phyloP scores from a whole-genome alignment of 2,113 vertebrate species.

The Neodontobutis hainanensis region DNA sequence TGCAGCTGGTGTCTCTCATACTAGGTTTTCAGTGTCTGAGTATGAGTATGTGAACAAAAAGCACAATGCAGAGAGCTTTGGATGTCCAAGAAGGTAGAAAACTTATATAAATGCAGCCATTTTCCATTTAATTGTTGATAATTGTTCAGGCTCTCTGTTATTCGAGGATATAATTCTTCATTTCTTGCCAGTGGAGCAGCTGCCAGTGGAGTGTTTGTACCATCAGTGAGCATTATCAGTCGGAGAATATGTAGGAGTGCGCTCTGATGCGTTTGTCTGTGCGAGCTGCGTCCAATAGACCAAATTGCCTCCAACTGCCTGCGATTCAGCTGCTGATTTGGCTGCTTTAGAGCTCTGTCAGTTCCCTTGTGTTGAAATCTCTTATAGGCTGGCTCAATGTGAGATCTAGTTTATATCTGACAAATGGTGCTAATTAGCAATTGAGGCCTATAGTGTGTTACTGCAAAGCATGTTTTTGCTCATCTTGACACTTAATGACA shows the following conservation, averaged over 20 bases:
- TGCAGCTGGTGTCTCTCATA: no score
- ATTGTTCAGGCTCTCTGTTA: background rate
- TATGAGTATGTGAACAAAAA: no score
- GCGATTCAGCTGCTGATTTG: conserved; percentile 37
- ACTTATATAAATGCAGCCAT: no score
- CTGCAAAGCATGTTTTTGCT: background rate
- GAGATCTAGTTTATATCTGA: conserved; percentile 27
- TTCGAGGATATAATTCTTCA: background rate
- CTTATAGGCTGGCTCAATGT: conserved; percentile 27
- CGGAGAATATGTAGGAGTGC: conserved; percentile 20
- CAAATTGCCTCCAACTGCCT: conserved; percentile 48
- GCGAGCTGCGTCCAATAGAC: conserved; percentile 30
- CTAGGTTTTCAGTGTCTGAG: no score
- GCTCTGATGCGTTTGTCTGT: conserved; percentile 31
- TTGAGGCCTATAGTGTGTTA: background rate
- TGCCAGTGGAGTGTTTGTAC: conserved; percentile 31
- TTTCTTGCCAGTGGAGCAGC: conserved; percentile 27
- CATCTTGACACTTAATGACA: background rate
- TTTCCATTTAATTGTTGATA: no score
- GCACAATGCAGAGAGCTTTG: no score
- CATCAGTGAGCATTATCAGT: conserved; percentile 10
- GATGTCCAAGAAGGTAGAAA: no score
- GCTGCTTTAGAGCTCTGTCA: conserved; percentile 21
- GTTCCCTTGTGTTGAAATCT: conserved; percentile 22
- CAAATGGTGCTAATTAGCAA: conserved; percentile 41